These are phyloP conservation scores for Gastrophysa polygoni DNA, from an alignment of 2,888 invertebrate genomes.

Conservation along the genomic window DNA sequence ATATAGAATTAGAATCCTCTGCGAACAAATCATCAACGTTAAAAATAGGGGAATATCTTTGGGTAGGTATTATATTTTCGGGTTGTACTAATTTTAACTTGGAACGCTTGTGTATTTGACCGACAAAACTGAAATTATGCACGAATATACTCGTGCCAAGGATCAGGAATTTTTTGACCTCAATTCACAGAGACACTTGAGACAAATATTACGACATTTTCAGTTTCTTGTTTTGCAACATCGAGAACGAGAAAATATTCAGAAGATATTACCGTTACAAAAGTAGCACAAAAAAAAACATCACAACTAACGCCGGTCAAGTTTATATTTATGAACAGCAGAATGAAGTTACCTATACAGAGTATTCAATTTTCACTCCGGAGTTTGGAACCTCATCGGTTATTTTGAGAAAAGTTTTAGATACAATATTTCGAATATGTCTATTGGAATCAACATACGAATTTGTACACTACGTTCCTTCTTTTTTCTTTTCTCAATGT, in stretches of 20 bases:
- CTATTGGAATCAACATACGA: too few relatives aligned
- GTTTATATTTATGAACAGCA: too few relatives aligned
- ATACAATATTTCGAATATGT: too few relatives aligned
- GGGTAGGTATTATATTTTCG: slow-evolving; percentile 22
- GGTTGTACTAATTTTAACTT: slow-evolving; percentile 25
- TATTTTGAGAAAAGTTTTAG: too few relatives aligned
- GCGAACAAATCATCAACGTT: slow-evolving; percentile 12
- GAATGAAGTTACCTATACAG: too few relatives aligned
- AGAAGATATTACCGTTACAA: too few relatives aligned
- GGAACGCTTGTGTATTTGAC: slow-evolving; percentile 29
- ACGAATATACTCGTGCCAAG: slow-evolving; percentile 28
- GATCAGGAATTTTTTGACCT: slow-evolving; percentile 31
- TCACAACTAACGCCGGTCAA: too few relatives aligned
- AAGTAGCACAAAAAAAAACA: too few relatives aligned
- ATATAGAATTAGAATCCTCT: slow-evolving; percentile 6
- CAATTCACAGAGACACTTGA: slow-evolving; percentile 24
- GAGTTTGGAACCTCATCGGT: too few relatives aligned
- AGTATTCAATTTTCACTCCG: too few relatives aligned
- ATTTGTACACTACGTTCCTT: too few relatives aligned
- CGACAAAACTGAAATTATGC: slow-evolving; percentile 31
- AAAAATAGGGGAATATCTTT: slow-evolving; percentile 16
- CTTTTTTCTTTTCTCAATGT: too few relatives aligned
- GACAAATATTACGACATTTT: slow-evolving; percentile 23
- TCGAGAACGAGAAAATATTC: background rate
- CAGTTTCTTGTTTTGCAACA: slow-evolving; percentile 14